A percentile compares a stretch with the other conserved stretches of the same genome.
Conservation (phyloP, 2,888 invertebrate species). For the Metopia argyrocephala region DNA sequence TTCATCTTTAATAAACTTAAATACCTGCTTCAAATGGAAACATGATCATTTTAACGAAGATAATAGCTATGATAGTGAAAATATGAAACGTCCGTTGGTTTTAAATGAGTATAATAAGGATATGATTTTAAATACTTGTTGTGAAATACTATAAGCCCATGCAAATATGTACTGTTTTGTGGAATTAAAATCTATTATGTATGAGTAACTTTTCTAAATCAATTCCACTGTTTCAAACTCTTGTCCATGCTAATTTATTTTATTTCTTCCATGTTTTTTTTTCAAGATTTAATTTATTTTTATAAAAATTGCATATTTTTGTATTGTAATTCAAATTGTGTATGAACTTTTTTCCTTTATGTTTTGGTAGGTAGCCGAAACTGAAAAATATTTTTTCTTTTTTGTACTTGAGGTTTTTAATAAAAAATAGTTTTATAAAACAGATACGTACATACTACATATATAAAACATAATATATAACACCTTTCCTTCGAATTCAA, state of each 20-base stretch:
- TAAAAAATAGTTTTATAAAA: slow-evolving; percentile 24
- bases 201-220: slow-evolving; percentile 21
- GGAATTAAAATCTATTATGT: slow-evolving; percentile 24
- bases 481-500: not conserved
- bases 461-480: too few species aligned
- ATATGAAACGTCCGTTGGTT: slow-evolving; percentile 65
- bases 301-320: slow-evolving; percentile 2
- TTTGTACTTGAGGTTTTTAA: not conserved
- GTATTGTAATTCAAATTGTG: not conserved
- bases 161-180: not conserved
- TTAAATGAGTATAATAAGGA: slow-evolving; percentile 64
- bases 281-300: not conserved
- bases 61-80: slow-evolving; percentile 25
- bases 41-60: slow-evolving; percentile 29
- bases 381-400: not conserved
- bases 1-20: slow-evolving; percentile 36
- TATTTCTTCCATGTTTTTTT: not conserved
- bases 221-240: too few species aligned
- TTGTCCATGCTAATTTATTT: not conserved
- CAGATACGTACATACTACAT: too few species aligned
- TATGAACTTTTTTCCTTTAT: too few species aligned
- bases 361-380: not conserved
- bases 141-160: slow-evolving; percentile 68
- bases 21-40: slow-evolving; percentile 57
- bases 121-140: slow-evolving; percentile 68